These are phyloP conservation scores for Centropyge bicolor DNA, from an alignment of 2,797 vertebrate species.

Conservation along the genomic window DNA sequence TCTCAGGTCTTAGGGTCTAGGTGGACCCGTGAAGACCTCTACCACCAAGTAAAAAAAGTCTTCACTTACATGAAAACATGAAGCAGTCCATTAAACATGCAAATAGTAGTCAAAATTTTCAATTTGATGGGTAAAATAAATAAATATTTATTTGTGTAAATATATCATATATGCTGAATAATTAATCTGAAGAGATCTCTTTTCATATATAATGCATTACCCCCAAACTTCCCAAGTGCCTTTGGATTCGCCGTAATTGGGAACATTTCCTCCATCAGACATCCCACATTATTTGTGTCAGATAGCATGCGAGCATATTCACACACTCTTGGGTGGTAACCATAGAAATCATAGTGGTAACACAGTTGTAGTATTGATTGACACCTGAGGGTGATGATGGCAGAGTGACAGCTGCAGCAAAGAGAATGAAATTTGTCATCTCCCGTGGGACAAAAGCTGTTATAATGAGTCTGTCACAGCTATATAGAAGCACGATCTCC, in stretches of 20 bases:
- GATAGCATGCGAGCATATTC: constrained; percentile 19
- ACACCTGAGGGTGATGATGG: constrained; percentile 46
- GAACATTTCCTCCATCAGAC: constrained; percentile 47
- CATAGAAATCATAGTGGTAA: constrained; percentile 13
- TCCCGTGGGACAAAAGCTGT: constrained; percentile 45
- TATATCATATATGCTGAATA: constrained; percentile 68
- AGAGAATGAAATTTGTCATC: constrained; percentile 31
- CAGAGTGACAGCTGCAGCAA: constrained; percentile 45
- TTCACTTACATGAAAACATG: constrained; percentile 38
- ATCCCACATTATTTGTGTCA: constrained; percentile 29
- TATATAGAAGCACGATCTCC: background rate
- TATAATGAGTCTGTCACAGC: constrained; percentile 17
- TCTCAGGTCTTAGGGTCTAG: no score
- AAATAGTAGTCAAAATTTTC: constrained; percentile 48
- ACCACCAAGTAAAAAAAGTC: background rate
- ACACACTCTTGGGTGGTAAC: constrained; percentile 10
- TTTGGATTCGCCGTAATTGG: constrained; percentile 63
- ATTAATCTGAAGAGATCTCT: constrained; percentile 64
- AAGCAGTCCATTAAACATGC: constrained; percentile 35
- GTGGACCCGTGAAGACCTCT: no score
- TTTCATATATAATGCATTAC: constrained; percentile 77
- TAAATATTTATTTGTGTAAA: constrained; percentile 77
- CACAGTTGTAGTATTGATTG: constrained; percentile 31
- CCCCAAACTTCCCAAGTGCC: constrained; percentile 53
- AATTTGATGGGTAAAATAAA: constrained; percentile 51